These are phyloP conservation scores for Trilocha varians DNA, from an alignment of 2,888 invertebrate genomes.

Conservation along the genomic window DNA sequence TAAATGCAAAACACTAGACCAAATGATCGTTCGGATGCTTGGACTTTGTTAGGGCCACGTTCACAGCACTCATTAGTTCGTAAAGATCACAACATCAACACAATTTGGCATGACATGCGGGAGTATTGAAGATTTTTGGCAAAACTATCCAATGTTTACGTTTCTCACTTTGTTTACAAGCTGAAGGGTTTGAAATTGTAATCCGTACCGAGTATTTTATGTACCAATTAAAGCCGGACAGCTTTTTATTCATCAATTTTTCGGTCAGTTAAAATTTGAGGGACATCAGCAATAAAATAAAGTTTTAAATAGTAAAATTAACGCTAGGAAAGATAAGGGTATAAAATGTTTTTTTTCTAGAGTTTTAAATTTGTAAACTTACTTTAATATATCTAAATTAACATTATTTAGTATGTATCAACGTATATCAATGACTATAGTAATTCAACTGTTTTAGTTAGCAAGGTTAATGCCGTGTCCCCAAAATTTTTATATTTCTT, in stretches of 20 bases:
- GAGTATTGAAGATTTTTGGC: background rate
- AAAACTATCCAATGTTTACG: background rate
- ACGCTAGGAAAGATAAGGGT: too few species aligned
- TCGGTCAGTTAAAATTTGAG: background rate
- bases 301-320: background rate
- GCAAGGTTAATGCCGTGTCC: background rate
- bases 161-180: background rate
- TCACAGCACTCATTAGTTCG: slow-evolving; percentile 36
- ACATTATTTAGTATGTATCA: too few species aligned
- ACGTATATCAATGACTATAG: too few species aligned
- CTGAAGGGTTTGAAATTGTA: background rate
- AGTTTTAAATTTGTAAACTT: too few species aligned
- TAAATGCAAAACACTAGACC: slow-evolving; percentile 32
- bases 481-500: slow-evolving; percentile 6
- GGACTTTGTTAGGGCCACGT: slow-evolving; percentile 44
- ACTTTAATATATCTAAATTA: too few species aligned
- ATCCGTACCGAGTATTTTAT: background rate
- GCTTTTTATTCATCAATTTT: background rate
- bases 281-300: background rate
- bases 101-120: slow-evolving; percentile 59
- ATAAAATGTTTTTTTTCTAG: too few species aligned
- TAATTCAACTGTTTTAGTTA: too few species aligned
- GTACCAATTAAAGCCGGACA: background rate
- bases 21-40: slow-evolving; percentile 39
- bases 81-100: slow-evolving; percentile 20